A percentile compares a stretch with the other conserved stretches of the same genome.
Conservation (phyloP, 2,888 invertebrate species). For the Scaptomyza flava region DNA sequence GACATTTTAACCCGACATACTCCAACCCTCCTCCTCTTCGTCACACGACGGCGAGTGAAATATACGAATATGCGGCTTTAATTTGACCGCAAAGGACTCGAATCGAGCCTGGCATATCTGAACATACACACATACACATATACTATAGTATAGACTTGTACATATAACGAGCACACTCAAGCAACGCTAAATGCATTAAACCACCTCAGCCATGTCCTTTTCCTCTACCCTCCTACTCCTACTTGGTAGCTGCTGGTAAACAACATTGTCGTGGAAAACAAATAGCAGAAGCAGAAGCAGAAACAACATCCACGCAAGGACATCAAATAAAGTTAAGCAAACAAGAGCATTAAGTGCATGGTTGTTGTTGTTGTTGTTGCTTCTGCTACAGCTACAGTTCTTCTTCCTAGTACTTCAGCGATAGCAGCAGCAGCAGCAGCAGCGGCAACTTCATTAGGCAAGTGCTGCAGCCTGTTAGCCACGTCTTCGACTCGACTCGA, state of each 20-base stretch:
- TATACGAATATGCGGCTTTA: conserved; percentile 49
- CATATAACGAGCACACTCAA: conserved; percentile 28
- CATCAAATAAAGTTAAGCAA: conserved; percentile 69
- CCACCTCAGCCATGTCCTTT: conserved; percentile 17
- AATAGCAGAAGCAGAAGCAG: conserved; percentile 42
- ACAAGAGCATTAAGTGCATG: conserved; percentile 71
- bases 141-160: conserved; percentile 21
- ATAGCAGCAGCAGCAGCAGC: not conserved
- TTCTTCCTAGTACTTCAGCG: not conserved
- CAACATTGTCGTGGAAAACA: conserved; percentile 55
- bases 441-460: conserved; percentile 61
- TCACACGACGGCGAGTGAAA: conserved; percentile 6
- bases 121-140: conserved; percentile 18
- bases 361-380: conserved; percentile 44
- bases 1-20: conserved; percentile 41
- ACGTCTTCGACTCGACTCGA: conserved; percentile 20
- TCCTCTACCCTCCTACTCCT: too few relatives aligned
- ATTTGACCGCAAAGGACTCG: conserved; percentile 64
- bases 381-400: conserved; percentile 1
- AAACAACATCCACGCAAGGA: conserved; percentile 52
- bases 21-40: not conserved
- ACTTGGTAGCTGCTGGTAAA: conserved; percentile 40
- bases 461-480: conserved; percentile 38
- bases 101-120: conserved; percentile 25
- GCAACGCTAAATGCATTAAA: conserved; percentile 68